Conservation (phyloP, 1,140 invertebrate species). For the Ips typographus region DNA sequence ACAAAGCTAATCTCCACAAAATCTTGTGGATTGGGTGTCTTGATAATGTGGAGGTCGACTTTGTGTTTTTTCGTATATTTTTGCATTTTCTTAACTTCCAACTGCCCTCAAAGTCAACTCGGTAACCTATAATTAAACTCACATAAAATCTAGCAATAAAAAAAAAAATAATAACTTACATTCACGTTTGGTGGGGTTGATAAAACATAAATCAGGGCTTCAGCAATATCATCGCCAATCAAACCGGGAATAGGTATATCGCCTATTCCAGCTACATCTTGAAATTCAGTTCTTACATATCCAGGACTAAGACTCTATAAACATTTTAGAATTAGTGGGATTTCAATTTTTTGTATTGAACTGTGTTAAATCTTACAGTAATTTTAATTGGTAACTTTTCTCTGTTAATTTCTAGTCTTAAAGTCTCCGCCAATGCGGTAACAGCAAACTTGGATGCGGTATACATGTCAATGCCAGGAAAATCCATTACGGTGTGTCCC, state of each 20-base stretch:
- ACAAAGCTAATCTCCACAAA: too few relatives aligned
- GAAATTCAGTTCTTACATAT: constrained; percentile 54
- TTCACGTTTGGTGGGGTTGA: constrained; percentile 56
- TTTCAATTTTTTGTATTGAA: too few relatives aligned
- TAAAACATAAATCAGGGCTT: constrained; percentile 56
- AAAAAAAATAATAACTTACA: constrained; percentile 42
- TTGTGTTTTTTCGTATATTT: too few relatives aligned
- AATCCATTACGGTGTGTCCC: constrained; percentile 39
- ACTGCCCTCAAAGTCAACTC: neutral
- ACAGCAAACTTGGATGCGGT: constrained; percentile 62
- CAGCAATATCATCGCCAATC: constrained; percentile 54
- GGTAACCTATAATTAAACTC: neutral
- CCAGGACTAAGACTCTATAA: constrained; percentile 54
- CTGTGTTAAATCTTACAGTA: constrained; percentile 32
- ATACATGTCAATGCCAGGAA: constrained; percentile 55
- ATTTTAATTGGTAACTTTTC: constrained; percentile 56
- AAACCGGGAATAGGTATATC: constrained; percentile 33
- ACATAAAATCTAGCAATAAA: neutral
- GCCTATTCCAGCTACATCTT: constrained; percentile 35
- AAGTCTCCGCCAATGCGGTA: constrained; percentile 59
- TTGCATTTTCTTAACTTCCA: too few relatives aligned
- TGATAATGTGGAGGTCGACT: too few relatives aligned
- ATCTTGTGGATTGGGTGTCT: too few relatives aligned
- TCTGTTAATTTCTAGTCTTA: constrained; percentile 56
- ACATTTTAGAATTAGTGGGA: too few relatives aligned